Evolutionary conservation across 30 jellyfish, hydroid and myxozoan species (phyloP), one percentile per base, ranked within the genome.

Genomic region (Sanderia malayensis): DNA sequence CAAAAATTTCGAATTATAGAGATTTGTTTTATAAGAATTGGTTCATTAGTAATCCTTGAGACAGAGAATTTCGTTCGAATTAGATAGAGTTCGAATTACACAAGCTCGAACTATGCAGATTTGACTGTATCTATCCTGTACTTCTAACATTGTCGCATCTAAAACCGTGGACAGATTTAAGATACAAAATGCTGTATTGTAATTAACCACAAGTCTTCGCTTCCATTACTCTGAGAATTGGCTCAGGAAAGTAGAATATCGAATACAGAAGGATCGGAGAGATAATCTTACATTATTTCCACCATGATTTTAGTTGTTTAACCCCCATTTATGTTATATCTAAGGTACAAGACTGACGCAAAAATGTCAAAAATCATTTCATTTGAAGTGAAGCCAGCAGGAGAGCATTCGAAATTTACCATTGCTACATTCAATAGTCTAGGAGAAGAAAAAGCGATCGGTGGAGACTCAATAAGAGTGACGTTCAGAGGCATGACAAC

Each of bases 381-480:
- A 20, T 21, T 66, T 29, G 41, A 61, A 17, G 71, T 82, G 24
- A 61, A 70, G 74, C 89, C 88, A 6, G 98, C 95, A 0, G 96
- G 96, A 8, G 95, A 83, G 58, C 96, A 79, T 31, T 55, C 94
- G 13, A 71, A 58, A 57, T 29, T 92, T 4, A 83, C 67, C 70
- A 92, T 92, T 47, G 80, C 83, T 70, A 81, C 96, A 0, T 79
- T 69, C 71, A 46, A 70, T 33, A 34, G 70, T 1, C 31, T 46
- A 19, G 98, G 98, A 7, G 73, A 25, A 24, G 82, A 58, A 46
- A 92, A 92, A 34, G 41, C 30, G 19, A 63, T 82, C 22, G 97
- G 97, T 41, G 97, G 97, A 27, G 97, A 90, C 23, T 83, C 97
- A 41, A 52, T 76, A 4, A 79, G 97, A 34, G 97, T 90, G 46